Base-by-base conservation (phyloP, 2,797 vertebrate species). In the Syngnathus acus region DNA sequence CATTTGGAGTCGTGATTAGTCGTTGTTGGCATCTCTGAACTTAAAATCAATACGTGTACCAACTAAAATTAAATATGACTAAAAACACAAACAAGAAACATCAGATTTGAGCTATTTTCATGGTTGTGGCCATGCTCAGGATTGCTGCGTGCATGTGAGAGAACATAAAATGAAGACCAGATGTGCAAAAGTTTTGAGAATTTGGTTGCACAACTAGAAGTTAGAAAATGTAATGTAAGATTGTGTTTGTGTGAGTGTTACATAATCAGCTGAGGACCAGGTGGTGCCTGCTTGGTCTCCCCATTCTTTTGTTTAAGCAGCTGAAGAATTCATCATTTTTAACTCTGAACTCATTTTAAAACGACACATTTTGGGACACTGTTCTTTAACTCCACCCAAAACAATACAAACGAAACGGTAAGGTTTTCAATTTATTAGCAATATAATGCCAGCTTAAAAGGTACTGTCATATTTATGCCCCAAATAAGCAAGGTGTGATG, bases 241-340 rank as follows among this genome's bases (percentile, higher is more conserved):
- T 38, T 45, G 50, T 57, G 61, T 65, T 60, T 64, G 62, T 50
- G 57, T 64, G 6, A 47, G 43, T 68, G 68, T 86, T 86, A 79
- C 70, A 69, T 68, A 88, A 90, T 67, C 68, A 64, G 42, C 69
- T 66, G 55, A 64, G 32, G 72, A 66, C 78, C 76, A 79, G 82
- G 71, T 60, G 9, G 68, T 65, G 73, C 83, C 58, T 72, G 80
- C 55, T 65, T 68, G 50, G 38, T 65, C 61, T 71, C 58, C 11
- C 6, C 32, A 75, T 23, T 23, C n/a, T 21, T 51, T 21, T 51
- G 14, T 23, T 23, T 10, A 53, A 7, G 9, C 19, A 23, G 51
- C n/a, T 23, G 21, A 76, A 80, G 73, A 75, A 60, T 39, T 39
- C 9, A n/a, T 0, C 21, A 4, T 53, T 53, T 21, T 50, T 47